Evolutionary conservation across 2,113 vertebrate species (phyloP).

Genomic region (Rhea pennata): DNA sequence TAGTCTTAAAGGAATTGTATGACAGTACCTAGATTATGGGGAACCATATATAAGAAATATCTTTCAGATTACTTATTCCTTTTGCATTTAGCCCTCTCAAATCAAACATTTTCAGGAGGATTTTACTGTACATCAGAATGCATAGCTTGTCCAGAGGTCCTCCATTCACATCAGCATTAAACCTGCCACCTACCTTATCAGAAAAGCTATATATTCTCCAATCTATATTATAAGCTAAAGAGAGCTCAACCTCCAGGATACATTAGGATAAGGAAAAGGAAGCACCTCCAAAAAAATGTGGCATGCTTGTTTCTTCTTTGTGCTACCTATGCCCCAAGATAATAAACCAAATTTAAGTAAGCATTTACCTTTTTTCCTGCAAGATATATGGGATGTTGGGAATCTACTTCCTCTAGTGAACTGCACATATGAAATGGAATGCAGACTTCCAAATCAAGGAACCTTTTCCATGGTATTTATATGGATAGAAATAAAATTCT

Average conservation of each 20-base stretch:
- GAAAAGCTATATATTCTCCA: background rate
- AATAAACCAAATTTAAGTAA: background rate
- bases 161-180: background rate
- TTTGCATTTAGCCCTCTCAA: background rate
- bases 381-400: accelerated
- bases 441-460: background rate
- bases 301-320: background rate
- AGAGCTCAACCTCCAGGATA: background rate
- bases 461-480: background rate
- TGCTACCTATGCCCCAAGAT: background rate
- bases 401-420: background rate
- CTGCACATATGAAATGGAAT: background rate
- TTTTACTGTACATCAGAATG: background rate
- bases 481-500: background rate
- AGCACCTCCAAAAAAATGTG: background rate
- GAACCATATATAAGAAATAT: background rate
- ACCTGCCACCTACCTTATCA: background rate
- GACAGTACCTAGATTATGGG: background rate
- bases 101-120: background rate
- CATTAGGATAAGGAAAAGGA: background rate
- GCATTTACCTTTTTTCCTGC: background rate
- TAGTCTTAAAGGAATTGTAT: background rate
- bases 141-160: background rate
- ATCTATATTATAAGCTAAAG: background rate
- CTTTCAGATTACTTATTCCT: background rate